A percentile compares a stretch with the other conserved stretches of the same genome.
Evolutionary conservation across 2,113 vertebrate species (phyloP).

Genomic region (Martes martes): DNA sequence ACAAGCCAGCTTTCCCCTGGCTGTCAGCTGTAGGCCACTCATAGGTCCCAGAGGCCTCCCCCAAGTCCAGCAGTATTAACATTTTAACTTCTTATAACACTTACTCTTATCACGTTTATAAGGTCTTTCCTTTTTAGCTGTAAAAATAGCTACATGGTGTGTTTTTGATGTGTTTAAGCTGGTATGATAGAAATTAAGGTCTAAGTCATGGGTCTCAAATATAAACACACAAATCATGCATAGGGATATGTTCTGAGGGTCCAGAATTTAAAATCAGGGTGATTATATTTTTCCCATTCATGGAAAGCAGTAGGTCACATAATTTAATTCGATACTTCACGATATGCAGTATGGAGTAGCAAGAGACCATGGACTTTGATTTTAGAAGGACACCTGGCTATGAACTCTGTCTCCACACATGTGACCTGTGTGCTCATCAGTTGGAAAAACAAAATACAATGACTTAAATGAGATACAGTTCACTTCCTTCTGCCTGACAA

Average conservation of each 20-base stretch:
- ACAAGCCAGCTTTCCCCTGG: neutral
- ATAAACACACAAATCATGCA: neutral
- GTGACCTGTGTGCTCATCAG: neutral
- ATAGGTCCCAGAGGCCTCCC: neutral
- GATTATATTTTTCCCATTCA: neutral
- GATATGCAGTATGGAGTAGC: neutral
- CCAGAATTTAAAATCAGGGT: neutral
- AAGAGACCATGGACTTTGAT: too few species aligned
- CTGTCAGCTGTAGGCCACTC: neutral
- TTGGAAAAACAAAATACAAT: neutral
- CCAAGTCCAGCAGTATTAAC: neutral
- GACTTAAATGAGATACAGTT: neutral
- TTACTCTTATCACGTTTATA: neutral
- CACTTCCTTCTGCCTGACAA: neutral
- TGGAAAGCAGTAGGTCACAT: neutral
- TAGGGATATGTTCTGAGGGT: neutral
- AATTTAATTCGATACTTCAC: neutral
- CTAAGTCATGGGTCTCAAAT: neutral
- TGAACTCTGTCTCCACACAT: neutral
- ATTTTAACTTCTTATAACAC: neutral
- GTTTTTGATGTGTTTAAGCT: constrained; percentile 59
- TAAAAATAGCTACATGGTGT: neutral
- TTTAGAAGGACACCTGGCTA: neutral
- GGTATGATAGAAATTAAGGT: constrained; percentile 56
- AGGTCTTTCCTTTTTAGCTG: neutral